Base-by-base conservation (phyloP, 1,140 invertebrate genomes). In the Aphidius ervi region DNA sequence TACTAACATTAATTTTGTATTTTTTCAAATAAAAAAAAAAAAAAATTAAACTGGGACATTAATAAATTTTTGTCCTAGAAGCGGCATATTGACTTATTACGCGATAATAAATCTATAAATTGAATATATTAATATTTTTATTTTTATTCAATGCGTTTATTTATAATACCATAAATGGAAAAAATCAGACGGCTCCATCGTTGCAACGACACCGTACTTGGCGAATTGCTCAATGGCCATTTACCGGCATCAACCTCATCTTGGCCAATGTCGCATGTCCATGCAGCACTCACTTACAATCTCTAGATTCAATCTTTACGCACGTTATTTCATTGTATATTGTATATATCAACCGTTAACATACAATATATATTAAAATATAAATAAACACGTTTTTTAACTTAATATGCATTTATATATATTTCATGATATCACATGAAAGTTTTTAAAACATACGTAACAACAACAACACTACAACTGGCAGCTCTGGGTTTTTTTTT, bases 121-220 rank as follows among this genome's bases (percentile, higher is more conserved):
- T 4, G 10, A 16, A 16, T 16, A 16, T 3, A n/a, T 1, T n/a
- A 49, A 7, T 4, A 49, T 23, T 7, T 49, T 23, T 49, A 6
- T 7, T 49, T 49, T 49, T 8, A 23, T 31, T 31, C 47, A 45
- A 9, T 42, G 54, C 31, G 42, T 67, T 62, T 67, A 70, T 74
- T 74, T 66, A 72, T 68, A 70, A 68, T 58, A 62, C 75, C 75
- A 65, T 76, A 77, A 76, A 76, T 75, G 75, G 75, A 64, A 68
- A 31, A 75, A 77, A 77, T 75, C 74, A 67, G 70, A 72, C 73
- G 71, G 70, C 73, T 72, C 69, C 69, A 72, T 74, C 70, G 68
- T 64, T 62, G 64, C 56, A 63, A 42, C 40, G 56, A 59, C 50
- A 65, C 72, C 72, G 68, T 75, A 73, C 72, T 74, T 75, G 72